Evolutionary conservation across 2,888 invertebrate genomes (phyloP).

Genomic region (Drosophila cracens): DNA sequence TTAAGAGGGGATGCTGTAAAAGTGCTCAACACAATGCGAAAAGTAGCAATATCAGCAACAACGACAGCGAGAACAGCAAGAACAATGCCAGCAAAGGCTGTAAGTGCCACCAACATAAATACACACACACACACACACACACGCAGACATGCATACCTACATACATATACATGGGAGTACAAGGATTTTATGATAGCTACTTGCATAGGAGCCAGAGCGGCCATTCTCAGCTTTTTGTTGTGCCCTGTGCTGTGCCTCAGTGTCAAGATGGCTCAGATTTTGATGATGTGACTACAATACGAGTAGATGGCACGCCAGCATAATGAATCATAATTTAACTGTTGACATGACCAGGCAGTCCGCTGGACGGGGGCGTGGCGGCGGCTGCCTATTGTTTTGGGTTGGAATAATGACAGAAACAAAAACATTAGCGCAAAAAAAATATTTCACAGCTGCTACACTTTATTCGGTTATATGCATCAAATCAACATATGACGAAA

Average conservation of each 20-base stretch:
- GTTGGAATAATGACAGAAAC: slow-evolving; percentile 20
- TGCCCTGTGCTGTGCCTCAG: slow-evolving; percentile 5
- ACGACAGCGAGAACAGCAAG: slow-evolving; percentile 30
- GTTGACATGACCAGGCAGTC: slow-evolving; percentile 55
- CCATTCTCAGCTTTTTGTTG: slow-evolving; percentile 24
- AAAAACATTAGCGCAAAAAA: not conserved
- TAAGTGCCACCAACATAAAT: slow-evolving; percentile 40
- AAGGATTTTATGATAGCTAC: slow-evolving; percentile 62
- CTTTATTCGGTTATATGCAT: slow-evolving; percentile 8
- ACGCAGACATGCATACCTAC: slow-evolving; percentile 1
- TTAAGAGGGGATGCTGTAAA: slow-evolving; percentile 52
- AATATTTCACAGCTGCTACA: slow-evolving; percentile 47
- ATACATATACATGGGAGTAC: slow-evolving; percentile 22
- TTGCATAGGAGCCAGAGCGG: slow-evolving; percentile 33
- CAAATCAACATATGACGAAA: slow-evolving; percentile 9
- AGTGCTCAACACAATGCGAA: slow-evolving; percentile 39
- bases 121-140: slow-evolving; percentile 3
- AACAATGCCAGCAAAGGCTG: slow-evolving; percentile 49
- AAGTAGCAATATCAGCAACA: slow-evolving; percentile 31
- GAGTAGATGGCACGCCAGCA: slow-evolving; percentile 46
- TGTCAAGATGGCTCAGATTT: slow-evolving; percentile 59
- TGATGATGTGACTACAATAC: slow-evolving; percentile 65
- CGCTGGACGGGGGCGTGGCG: not conserved
- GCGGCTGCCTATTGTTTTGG: not conserved
- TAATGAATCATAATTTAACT: slow-evolving; percentile 69